Evolutionary conservation across 2,113 vertebrate genomes (phyloP), one percentile per base, ranked within the genome.

Genomic region (Halichoeres trimaculatus): DNA sequence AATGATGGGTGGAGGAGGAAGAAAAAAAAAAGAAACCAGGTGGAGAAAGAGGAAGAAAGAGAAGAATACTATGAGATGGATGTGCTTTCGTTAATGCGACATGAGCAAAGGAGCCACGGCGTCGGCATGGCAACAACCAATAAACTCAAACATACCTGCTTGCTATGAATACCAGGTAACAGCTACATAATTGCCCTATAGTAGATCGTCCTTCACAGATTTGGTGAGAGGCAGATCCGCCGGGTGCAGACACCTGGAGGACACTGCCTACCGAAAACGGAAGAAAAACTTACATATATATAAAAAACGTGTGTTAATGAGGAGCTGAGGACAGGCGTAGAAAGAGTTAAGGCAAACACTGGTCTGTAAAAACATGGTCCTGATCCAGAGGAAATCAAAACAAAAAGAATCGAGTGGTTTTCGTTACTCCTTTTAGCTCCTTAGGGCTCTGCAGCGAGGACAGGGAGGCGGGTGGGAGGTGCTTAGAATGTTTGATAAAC

Each of bases 151-250:
- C 84, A 93, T 70, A 90, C 92, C 90, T 91, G 90, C 81, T 90
- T 77, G 89, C 92, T 92, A 92, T 90, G 82, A 90, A 89, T 75
- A 91, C 85, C 88, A 89, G 91, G 90, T 90, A 92, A 93, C 91
- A 92, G 94, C 93, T 94, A 94, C 93, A 95, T 93, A 90, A 87
- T 88, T 74, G 91, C 90, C 91, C 87, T 85, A 85, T 74, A 86
- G 82, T 63, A 84, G 90, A 92, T 89, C 90, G 91, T 94, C 93
- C 93, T 95, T 94, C 93, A 94, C 93, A 94, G 92, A 93, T 93
- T 92, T 91, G 90, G 89, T 84, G 83, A 85, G 83, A 89, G 88
- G 85, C 82, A 68, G 78, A 72, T 70, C 80, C 80, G 63, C 60
- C 13, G 26, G 62, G 80, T 75, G 30, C 68, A 55, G 48, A 86